These are phyloP conservation scores for Periophthalmus magnuspinnatus DNA, from an alignment of 2,797 vertebrate species.

Conservation along the genomic window DNA sequence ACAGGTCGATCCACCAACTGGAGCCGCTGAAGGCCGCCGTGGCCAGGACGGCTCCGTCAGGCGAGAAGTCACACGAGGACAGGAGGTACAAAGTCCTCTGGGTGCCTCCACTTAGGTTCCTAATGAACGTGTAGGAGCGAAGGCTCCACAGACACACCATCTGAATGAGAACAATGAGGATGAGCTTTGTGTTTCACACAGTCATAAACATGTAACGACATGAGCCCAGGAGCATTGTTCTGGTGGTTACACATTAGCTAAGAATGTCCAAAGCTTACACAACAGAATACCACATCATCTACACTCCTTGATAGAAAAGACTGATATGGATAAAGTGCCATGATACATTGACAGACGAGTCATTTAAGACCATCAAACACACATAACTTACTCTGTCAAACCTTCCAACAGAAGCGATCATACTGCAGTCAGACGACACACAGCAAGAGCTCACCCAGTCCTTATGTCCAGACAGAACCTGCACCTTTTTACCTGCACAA, in stretches of 20 bases:
- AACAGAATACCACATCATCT: not conserved
- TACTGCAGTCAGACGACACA: slow-evolving; percentile 91
- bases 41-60: slow-evolving; percentile 90
- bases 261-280: not conserved
- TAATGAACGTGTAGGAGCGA: slow-evolving; percentile 89
- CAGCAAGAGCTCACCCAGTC: slow-evolving; percentile 94
- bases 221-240: not conserved
- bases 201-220: not conserved
- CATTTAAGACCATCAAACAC: not conserved
- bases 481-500: slow-evolving; percentile 83
- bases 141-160: slow-evolving; percentile 96
- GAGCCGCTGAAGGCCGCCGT: slow-evolving; percentile 86
- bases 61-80: slow-evolving; percentile 93
- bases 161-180: slow-evolving; percentile 27
- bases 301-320: not conserved
- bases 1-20: slow-evolving; percentile 88
- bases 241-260: not conserved
- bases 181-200: not conserved
- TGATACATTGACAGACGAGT: not conserved
- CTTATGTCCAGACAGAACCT: slow-evolving; percentile 87
- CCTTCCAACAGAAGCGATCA: slow-evolving; percentile 90
- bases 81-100: slow-evolving; percentile 82
- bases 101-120: slow-evolving; percentile 84
- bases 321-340: not conserved
- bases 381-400: slow-evolving; percentile 80